phyloP scores from a whole-genome alignment of 2,888 invertebrate species.

The Panopea generosa region DNA sequence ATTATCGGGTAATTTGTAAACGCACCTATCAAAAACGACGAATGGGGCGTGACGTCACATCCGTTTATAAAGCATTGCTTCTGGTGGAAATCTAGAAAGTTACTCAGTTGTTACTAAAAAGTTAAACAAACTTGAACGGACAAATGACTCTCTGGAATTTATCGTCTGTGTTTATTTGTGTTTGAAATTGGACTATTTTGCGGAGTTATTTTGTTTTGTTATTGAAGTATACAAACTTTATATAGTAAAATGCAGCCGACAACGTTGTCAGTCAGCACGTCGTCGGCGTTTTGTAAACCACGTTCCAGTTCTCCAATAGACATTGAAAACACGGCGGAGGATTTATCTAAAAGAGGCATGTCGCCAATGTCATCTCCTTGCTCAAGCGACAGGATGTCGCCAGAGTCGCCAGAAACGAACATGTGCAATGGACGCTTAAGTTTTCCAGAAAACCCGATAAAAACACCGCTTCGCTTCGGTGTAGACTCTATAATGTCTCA shows the following conservation, averaged over 20 bases:
- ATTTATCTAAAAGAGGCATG: slow-evolving; percentile 45
- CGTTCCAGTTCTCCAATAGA: slow-evolving; percentile 53
- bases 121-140: slow-evolving; percentile 23
- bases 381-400: slow-evolving; percentile 53
- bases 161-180: neutral
- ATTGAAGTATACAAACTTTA: neutral
- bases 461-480: slow-evolving; percentile 65
- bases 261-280: slow-evolving; percentile 49
- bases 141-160: neutral
- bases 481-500: slow-evolving; percentile 72
- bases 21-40: slow-evolving; percentile 58
- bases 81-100: slow-evolving; percentile 31
- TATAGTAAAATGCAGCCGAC: slow-evolving; percentile 59
- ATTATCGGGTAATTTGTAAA: slow-evolving; percentile 70
- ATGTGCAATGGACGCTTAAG: slow-evolving; percentile 49
- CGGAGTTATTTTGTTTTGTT: neutral
- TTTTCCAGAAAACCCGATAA: slow-evolving; percentile 38
- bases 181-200: slow-evolving; percentile 7
- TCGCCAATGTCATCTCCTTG: slow-evolving; percentile 40
- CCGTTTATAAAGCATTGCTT: slow-evolving; percentile 60
- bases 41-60: slow-evolving; percentile 63
- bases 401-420: slow-evolving; percentile 36
- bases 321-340: slow-evolving; percentile 54
- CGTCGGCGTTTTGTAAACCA: slow-evolving; percentile 59
- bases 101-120: slow-evolving; percentile 35